A percentile compares a stretch with the other conserved stretches of the same genome.
Evolutionary conservation across 1,140 invertebrate genomes (phyloP).

Genomic region (Camponotus pennsylvanicus): DNA sequence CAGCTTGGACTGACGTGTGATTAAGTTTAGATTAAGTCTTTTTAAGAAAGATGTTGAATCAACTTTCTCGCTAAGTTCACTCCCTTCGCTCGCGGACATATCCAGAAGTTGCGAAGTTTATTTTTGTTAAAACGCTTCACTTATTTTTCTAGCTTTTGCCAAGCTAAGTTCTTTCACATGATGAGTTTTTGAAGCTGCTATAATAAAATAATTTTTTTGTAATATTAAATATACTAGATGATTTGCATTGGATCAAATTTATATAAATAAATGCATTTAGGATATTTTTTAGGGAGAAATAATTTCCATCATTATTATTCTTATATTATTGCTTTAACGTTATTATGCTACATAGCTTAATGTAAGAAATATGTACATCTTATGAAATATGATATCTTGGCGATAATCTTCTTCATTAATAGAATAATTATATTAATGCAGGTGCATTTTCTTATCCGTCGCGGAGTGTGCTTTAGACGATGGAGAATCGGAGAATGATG

Average conservation of each 20-base stretch:
- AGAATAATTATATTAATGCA: background rate
- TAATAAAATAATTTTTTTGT: background rate
- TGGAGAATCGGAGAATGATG: background rate
- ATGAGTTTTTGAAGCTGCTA: background rate
- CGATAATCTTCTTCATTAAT: background rate
- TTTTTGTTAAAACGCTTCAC: slow-evolving; percentile 5
- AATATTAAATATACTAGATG: background rate
- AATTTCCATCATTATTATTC: background rate
- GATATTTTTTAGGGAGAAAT: background rate
- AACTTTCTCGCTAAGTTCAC: slow-evolving; percentile 40
- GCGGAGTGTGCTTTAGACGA: background rate
- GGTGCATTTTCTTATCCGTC: background rate
- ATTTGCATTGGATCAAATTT: too few species aligned
- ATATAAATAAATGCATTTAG: background rate
- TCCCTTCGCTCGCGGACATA: slow-evolving; percentile 40
- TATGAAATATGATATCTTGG: background rate
- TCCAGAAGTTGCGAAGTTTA: slow-evolving; percentile 1
- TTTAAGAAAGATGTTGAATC: slow-evolving; percentile 10
- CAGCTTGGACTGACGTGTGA: slow-evolving; percentile 38
- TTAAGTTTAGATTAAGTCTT: slow-evolving; percentile 48
- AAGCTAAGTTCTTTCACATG: background rate
- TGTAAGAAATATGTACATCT: background rate
- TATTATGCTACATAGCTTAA: background rate
- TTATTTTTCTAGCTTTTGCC: slow-evolving; percentile 5
- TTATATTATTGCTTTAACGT: background rate